phyloP scores from a whole-genome alignment of 2,113 vertebrate genomes.

The Crocuta crocuta region DNA sequence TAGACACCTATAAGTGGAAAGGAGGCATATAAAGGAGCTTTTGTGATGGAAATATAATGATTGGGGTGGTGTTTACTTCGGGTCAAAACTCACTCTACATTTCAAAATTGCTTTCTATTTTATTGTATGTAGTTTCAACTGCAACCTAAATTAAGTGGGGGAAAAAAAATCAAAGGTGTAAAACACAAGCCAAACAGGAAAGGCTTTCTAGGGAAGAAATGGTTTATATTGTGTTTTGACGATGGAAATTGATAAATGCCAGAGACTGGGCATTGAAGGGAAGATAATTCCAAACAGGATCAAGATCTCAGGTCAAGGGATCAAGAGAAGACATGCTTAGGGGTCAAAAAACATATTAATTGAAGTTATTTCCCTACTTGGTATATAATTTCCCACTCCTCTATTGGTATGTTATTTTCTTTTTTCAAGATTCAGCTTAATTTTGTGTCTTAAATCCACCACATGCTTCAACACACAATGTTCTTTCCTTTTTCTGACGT shows the following conservation, averaged over 20 bases:
- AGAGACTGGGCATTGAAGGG: not conserved
- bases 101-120: not conserved
- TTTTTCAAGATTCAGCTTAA: not conserved
- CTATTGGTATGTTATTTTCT: not conserved
- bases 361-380: not conserved
- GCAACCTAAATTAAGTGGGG: not conserved
- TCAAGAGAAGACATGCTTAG: not conserved
- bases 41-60: not conserved
- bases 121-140: not conserved
- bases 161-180: not conserved
- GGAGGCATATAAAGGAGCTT: not conserved
- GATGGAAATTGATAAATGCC: not conserved
- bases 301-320: not conserved
- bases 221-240: slow-evolving; percentile 23
- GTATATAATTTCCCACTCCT: not conserved
- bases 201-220: not conserved
- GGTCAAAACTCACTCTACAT: not conserved
- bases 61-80: not conserved
- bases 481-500: not conserved
- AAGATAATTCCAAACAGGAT: not conserved
- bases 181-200: not conserved
- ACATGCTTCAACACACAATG: not conserved
- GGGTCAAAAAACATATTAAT: not conserved
- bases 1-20: not conserved
- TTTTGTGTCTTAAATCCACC: not conserved